Evolutionary conservation across 2,888 invertebrate species (phyloP), one percentile per base, ranked within the genome.

Genomic region (Lepetodrilus schrolli): DNA sequence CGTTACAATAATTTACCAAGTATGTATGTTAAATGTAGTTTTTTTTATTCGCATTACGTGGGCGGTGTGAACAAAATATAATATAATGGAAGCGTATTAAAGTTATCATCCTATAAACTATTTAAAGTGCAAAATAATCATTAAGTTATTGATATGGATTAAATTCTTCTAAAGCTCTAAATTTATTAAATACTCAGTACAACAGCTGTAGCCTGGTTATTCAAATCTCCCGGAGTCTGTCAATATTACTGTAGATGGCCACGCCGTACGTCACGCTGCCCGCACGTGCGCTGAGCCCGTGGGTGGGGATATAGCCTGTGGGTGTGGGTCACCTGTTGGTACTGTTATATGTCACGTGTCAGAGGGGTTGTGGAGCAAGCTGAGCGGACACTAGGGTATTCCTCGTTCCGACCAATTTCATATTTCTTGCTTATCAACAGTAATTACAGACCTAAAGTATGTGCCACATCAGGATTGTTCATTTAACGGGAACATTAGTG

Each of bases 181-280:
- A n/a, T n/a, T n/a, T n/a, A n/a, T n/a, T n/a, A n/a, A n/a, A n/a
- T n/a, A n/a, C n/a, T n/a, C n/a, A 17, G 21, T 1, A 17, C 7
- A 8, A 30, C 58, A 58, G 26, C 26, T 58, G 58, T 26, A 17
- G 34, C 13, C 13, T 4, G 58, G 17, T 30, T 17, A 58, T 30
- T 17, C 10, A 4, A 13, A 30, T n/a, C 8, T 17, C 58, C 23
- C 4, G 30, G 30, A 30, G 34, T n/a, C 30, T 26, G 26, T 5
- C 17, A 58, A 58, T 58, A 58, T 58, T 58, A 34, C 58, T 58
- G 58, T 34, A 58, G 10, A n/a, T 23, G 58, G 34, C 30, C 2
- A 30, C 26, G 1, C 58, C 34, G 10, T 58, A 10, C 30, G 30
- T 58, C 30, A 34, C 30, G 26, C 30, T 30, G 30, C 26, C 30